Evolutionary conservation across 2,113 vertebrate genomes (phyloP).

Genomic region (Lepus americanus): DNA sequence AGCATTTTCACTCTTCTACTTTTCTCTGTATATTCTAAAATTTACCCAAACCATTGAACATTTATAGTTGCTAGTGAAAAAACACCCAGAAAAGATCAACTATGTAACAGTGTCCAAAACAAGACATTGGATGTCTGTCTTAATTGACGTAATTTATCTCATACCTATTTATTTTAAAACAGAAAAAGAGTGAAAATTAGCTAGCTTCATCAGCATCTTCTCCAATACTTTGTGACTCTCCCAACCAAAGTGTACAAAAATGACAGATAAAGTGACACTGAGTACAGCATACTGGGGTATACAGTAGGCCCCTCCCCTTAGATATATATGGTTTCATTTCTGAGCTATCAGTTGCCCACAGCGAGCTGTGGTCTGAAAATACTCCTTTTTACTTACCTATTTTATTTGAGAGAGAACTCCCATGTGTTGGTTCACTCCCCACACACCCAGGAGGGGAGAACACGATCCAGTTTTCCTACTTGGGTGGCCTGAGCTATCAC

Average conservation of each 20-base stretch:
- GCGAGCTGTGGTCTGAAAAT: background rate
- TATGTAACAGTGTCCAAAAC: background rate
- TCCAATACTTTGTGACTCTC: background rate
- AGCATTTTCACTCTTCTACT: background rate
- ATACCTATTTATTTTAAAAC: background rate
- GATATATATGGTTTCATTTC: background rate
- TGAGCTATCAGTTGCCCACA: background rate
- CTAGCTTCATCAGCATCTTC: background rate
- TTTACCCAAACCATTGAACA: background rate
- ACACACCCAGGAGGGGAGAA: too few species aligned
- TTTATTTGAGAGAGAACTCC: too few species aligned
- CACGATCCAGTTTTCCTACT: too few species aligned
- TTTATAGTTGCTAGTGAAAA: background rate
- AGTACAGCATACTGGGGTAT: rapidly evolving
- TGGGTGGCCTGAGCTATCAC: too few species aligned
- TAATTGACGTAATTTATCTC: background rate
- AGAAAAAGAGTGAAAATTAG: background rate
- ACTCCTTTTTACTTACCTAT: background rate
- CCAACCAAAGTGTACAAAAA: background rate
- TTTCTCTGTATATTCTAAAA: background rate
- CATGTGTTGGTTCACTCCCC: too few species aligned
- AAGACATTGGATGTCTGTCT: background rate
- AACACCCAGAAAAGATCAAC: background rate
- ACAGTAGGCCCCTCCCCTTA: background rate
- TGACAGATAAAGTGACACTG: background rate